Base-by-base conservation (phyloP, 2,113 vertebrate genomes). In the Leptosomus discolor region DNA sequence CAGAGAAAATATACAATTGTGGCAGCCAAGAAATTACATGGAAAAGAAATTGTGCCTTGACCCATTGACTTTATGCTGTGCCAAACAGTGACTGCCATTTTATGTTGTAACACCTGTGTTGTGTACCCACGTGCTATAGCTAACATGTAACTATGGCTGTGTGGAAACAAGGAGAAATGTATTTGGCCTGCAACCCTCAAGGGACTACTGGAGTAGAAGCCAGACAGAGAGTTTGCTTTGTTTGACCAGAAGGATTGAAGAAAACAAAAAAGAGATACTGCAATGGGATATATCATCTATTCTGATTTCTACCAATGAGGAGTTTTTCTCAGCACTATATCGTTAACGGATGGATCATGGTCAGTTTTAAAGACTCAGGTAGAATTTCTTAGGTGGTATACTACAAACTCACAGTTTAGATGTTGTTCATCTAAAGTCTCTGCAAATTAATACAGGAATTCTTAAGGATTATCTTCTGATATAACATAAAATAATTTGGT, bases 1-100 rank as follows among this genome's bases (percentile, higher is more conserved):
- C 92, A 96, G 94, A 94, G 89, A 95, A 97, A 97, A 96, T 96
- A 97, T 77, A 94, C 91, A 95, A 75, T 92, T 77, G 88, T 70
- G 68, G 78, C 67, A 93, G 63, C 37, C 84, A 96, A 96, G 86
- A 78, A 90, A 89, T 54, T 63, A 50, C 83, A 67, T 30, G 67
- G 81, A 95, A 97, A 96, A 91, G 26, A 93, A 94, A 83, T 92
- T 89, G 51, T 85, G 53, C 71, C 48, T 70, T 93, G 91, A 94
- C 64, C 76, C 61, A 50, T 4, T 95, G 87, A 91, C 69, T 90
- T 92, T 22, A 51, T 3, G 0, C 19, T 63, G 34, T 51, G 89
- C 77, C 79, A 94, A 96, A 75, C 37, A 93, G 67, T 57, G 71
- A 65, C 36, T 91, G 56, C 80, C 63, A 82, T 82, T 82, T 94